Evolutionary conservation across 2,888 invertebrate species (phyloP), one percentile per base, ranked within the genome.

Genomic region (Drosophila maculinotata): DNA sequence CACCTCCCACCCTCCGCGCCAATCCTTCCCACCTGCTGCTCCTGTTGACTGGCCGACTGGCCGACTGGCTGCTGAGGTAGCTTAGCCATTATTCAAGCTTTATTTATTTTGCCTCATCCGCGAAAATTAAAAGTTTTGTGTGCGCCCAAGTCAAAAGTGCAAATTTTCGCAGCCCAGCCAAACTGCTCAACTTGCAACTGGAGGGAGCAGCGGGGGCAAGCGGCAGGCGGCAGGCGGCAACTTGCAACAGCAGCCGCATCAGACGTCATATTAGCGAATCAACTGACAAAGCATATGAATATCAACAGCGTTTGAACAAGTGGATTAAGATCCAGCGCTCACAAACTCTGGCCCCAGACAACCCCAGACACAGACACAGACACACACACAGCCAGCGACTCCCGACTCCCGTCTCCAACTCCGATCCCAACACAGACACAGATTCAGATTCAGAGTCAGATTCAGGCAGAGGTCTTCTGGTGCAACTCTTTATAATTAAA

Each of bases 231-330:
- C 33, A 39, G 35, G 20, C 7, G 23, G 25, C 52, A 57, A 52
- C 41, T 14, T 42, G 58, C 59, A 69, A 63, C 68, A 41, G 77
- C 67, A 73, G 68, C 78, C 77, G 59, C 85, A 76, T 82, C 87
- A 85, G 85, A 85, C 87, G 83, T 83, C 83, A 87, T 87, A 83
- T 83, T 83, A 83, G 85, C 82, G 87, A 83, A 85, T 87, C 87
- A 83, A 85, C 83, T 83, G 83, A 83, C 83, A 83, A 87, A 87
- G 87, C 86, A 85, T 79, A 87, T 83, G 87, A 83, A 87, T 83
- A 83, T 83, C 83, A 83, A 79, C 87, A 87, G 85, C 82, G 69
- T 83, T 83, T 83, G 82, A 83, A 87, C 82, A 87, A 84, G 87
- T 82, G 81, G 81, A 82, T 82, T 82, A 82, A 82, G 74, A 58